These are phyloP conservation scores for Phenganax subtilis DNA, from an alignment of 92 coral and sea anemone genomes.

Conservation along the genomic window DNA sequence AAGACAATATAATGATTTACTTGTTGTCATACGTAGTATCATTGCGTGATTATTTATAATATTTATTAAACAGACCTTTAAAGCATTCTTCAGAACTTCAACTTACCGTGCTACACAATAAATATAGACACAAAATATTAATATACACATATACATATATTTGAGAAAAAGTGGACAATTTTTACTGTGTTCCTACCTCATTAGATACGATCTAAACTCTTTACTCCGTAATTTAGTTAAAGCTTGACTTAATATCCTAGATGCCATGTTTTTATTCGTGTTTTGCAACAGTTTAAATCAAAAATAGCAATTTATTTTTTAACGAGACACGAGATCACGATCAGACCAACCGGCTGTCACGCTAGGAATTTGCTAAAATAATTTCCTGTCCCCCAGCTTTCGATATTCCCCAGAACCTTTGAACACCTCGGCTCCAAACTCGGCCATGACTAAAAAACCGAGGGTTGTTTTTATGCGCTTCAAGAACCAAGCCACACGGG, in stretches of 20 bases:
- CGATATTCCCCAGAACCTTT: too few species aligned
- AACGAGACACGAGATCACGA: too few species aligned
- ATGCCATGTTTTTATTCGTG: constrained; percentile 64
- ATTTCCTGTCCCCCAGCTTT: too few species aligned
- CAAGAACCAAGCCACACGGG: too few species aligned
- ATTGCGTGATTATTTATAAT: not conserved
- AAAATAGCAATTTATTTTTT: too few species aligned
- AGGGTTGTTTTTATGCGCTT: too few species aligned
- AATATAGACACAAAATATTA: not conserved
- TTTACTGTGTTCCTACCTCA: constrained; percentile 61
- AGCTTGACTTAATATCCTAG: constrained; percentile 52
- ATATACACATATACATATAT: not conserved
- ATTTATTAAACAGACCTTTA: not conserved
- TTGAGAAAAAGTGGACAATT: not conserved
- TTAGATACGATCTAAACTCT: constrained; percentile 86
- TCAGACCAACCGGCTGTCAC: too few species aligned
- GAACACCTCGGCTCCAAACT: too few species aligned
- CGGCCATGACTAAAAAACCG: too few species aligned
- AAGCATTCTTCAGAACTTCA: not conserved
- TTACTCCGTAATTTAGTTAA: constrained; percentile 78
- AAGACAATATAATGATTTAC: constrained; percentile 34
- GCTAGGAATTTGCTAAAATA: too few species aligned
- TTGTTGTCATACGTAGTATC: not conserved
- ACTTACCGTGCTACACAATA: constrained; percentile 93
- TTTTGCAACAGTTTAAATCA: too few species aligned